phyloP scores from a whole-genome alignment of 2,888 invertebrate genomes.

The Busseola fusca region DNA sequence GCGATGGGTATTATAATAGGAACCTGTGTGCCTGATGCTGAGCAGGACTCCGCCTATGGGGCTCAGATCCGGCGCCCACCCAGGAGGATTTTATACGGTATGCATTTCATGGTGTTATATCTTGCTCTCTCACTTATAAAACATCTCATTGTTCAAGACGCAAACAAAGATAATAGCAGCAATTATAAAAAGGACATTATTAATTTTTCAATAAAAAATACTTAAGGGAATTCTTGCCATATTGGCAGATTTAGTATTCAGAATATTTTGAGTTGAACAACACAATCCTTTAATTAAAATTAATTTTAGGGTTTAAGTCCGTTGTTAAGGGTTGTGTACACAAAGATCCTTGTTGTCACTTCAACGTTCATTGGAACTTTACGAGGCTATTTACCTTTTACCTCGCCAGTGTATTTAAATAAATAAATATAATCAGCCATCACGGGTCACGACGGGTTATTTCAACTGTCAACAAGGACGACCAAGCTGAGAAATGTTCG shows the following conservation, averaged over 20 bases:
- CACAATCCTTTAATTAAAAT: conserved; percentile 29
- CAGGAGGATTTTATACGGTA: conserved; percentile 85
- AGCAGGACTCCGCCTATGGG: conserved; percentile 88
- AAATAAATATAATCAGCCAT: conserved; percentile 23
- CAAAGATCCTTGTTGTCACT: conserved; percentile 21
- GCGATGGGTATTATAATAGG: conserved; percentile 92
- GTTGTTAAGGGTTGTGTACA: conserved; percentile 10
- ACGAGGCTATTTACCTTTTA: conserved; percentile 3
- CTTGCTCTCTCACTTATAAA: not conserved
- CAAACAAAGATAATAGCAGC: conserved; percentile 8
- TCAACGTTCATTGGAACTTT: conserved; percentile 14
- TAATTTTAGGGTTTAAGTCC: conserved; percentile 8
- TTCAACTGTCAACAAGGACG: conserved; percentile 10
- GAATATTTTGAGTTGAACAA: conserved; percentile 9
- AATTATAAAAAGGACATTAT: conserved; percentile 14
- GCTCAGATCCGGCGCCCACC: conserved; percentile 81
- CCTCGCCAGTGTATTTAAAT: not conserved
- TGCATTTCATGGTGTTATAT: conserved; percentile 26
- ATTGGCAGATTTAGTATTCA: conserved; percentile 15
- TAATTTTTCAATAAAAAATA: conserved; percentile 4
- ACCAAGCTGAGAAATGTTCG: conserved; percentile 2
- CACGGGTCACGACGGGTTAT: conserved; percentile 10
- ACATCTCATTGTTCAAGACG: conserved; percentile 1
- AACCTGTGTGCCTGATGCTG: conserved; percentile 92
- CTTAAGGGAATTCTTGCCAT: conserved; percentile 9